These are phyloP conservation scores for Tursiops truncatus DNA, from an alignment of 2,113 vertebrate genomes.

Conservation along the genomic window DNA sequence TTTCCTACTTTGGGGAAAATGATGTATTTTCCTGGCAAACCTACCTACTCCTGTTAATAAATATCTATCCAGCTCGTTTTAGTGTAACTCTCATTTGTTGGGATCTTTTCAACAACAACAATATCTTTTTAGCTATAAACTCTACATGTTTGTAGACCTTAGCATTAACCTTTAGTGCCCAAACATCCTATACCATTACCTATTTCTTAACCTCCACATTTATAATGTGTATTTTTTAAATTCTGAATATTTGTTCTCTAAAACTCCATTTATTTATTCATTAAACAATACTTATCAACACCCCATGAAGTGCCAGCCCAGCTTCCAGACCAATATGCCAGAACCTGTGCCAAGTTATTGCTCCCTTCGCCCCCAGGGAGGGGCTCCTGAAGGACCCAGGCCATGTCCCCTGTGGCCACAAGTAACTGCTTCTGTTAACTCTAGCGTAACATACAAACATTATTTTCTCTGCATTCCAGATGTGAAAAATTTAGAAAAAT, in stretches of 20 bases:
- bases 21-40: background rate
- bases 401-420: no score
- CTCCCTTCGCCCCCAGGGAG: fast-evolving
- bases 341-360: background rate
- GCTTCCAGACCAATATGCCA: background rate
- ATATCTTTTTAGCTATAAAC: background rate
- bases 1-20: background rate
- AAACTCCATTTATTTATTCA: background rate
- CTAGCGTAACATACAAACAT: fast-evolving
- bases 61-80: background rate
- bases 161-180: background rate
- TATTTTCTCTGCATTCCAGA: background rate
- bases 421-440: background rate
- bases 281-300: background rate
- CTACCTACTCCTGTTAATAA: background rate
- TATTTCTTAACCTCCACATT: background rate
- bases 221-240: background rate
- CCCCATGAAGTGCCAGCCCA: background rate
- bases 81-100: background rate
- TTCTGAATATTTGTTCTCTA: background rate
- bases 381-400: background rate
- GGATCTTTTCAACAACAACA: background rate
- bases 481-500: background rate
- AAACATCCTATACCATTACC: background rate
- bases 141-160: background rate